phyloP scores from a whole-genome alignment of 1,140 invertebrate genomes.

The Amyelois transitella region DNA sequence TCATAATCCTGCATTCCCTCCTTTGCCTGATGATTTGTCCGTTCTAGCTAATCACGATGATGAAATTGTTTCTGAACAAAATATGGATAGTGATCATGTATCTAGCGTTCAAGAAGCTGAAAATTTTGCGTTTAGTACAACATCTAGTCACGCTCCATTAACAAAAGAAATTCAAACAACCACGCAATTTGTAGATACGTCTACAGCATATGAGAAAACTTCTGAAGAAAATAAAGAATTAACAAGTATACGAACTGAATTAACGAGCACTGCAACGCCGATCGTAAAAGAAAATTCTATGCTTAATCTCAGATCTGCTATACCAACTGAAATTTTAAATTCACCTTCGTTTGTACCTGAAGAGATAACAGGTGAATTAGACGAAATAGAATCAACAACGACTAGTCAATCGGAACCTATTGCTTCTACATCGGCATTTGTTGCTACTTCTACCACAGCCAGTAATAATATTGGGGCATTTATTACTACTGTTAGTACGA shows the following conservation, averaged over 20 bases:
- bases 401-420: slow-evolving; percentile 1
- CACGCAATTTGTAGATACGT: slow-evolving; percentile 22
- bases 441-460: neutral
- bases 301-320: slow-evolving; percentile 54
- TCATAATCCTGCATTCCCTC: slow-evolving; percentile 64
- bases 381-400: slow-evolving; percentile 27
- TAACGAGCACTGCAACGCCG: slow-evolving; percentile 25
- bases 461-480: slow-evolving; percentile 6
- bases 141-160: slow-evolving; percentile 20
- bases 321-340: slow-evolving; percentile 54
- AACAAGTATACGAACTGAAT: slow-evolving; percentile 9
- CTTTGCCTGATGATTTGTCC: slow-evolving; percentile 60
- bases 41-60: slow-evolving; percentile 53
- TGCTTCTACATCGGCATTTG: slow-evolving; percentile 1
- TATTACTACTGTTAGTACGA: neutral
- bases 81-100: slow-evolving; percentile 43
- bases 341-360: slow-evolving; percentile 37
- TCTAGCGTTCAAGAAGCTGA: slow-evolving; percentile 27
- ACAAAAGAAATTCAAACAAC: slow-evolving; percentile 30
- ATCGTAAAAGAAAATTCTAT: slow-evolving; percentile 40
- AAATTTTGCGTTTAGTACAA: slow-evolving; percentile 19
- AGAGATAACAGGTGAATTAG: slow-evolving; percentile 26
- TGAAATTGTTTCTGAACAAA: slow-evolving; percentile 53
- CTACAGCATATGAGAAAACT: slow-evolving; percentile 13
- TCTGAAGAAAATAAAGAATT: slow-evolving; percentile 13